These are phyloP conservation scores for Schizopygopsis pylzovi DNA, from an alignment of 2,797 vertebrate species.

Conservation along the genomic window DNA sequence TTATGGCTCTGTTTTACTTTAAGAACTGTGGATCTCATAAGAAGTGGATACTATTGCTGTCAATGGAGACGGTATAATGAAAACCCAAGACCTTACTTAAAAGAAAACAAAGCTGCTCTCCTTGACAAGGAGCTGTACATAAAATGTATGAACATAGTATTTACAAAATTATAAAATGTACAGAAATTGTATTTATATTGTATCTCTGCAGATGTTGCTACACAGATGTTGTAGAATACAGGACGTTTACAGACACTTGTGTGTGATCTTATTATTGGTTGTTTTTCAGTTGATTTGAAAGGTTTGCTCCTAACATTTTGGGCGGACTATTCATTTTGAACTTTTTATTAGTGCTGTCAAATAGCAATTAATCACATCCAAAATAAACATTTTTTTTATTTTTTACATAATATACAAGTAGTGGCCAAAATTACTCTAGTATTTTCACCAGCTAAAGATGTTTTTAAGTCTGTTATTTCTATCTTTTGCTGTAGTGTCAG, in stretches of 20 bases:
- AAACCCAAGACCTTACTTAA: constrained; percentile 88
- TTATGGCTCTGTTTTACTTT: constrained; percentile 50
- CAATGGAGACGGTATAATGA: constrained; percentile 74
- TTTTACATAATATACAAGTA: too few relatives aligned
- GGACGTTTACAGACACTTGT: constrained; percentile 80
- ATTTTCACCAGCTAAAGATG: too few relatives aligned
- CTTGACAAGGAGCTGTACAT: constrained; percentile 88
- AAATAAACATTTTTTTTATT: too few relatives aligned
- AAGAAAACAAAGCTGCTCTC: constrained; percentile 89
- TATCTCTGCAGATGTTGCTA: constrained; percentile 88
- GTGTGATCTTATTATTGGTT: constrained; percentile 53
- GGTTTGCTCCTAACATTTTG: neutral
- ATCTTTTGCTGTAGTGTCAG: too few relatives aligned
- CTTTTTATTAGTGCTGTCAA: too few relatives aligned
- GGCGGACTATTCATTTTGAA: neutral
- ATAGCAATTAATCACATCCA: too few relatives aligned
- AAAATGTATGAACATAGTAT: constrained; percentile 88
- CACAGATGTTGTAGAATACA: constrained; percentile 94
- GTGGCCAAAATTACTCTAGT: too few relatives aligned
- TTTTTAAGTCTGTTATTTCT: too few relatives aligned
- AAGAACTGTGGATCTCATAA: constrained; percentile 69
- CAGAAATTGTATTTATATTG: constrained; percentile 97
- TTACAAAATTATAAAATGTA: constrained; percentile 90
- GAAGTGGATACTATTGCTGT: constrained; percentile 77
- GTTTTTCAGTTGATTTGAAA: neutral